Evolutionary conservation across 1,140 invertebrate genomes (phyloP).

Genomic region (Rhopalosiphum padi): DNA sequence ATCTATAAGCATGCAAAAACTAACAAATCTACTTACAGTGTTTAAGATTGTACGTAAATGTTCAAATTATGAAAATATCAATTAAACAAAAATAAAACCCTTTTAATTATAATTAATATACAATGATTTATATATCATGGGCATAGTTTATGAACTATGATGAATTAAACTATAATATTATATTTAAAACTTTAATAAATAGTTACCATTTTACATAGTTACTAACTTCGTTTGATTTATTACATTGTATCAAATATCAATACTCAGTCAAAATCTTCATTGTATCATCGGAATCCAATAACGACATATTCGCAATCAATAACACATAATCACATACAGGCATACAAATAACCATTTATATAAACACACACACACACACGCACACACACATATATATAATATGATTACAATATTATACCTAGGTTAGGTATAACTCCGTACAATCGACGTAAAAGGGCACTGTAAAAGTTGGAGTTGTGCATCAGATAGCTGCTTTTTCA

Average conservation of each 20-base stretch:
- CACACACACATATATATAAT: not conserved
- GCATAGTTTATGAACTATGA: no score
- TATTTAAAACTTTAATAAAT: not conserved
- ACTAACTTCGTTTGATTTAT: not conserved
- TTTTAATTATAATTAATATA: no score
- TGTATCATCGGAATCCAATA: not conserved
- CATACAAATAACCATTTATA: not conserved
- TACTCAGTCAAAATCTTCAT: not conserved
- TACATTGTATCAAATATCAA: no score
- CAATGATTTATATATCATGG: no score
- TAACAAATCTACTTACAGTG: no score
- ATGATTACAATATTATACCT: not conserved
- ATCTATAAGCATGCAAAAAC: no score
- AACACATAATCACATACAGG: not conserved
- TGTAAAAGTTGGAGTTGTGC: not conserved
- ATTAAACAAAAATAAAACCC: no score
- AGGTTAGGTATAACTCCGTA: not conserved
- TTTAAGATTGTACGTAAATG: no score
- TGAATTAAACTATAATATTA: no score
- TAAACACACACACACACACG: no score
- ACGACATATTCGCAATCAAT: not conserved
- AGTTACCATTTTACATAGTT: not conserved
- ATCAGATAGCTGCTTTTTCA: slow-evolving; percentile 15
- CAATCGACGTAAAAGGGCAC: not conserved
- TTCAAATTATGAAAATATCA: no score